Conservation (phyloP, 2,888 invertebrate species). For the Rambutsinella grinnellia region DNA sequence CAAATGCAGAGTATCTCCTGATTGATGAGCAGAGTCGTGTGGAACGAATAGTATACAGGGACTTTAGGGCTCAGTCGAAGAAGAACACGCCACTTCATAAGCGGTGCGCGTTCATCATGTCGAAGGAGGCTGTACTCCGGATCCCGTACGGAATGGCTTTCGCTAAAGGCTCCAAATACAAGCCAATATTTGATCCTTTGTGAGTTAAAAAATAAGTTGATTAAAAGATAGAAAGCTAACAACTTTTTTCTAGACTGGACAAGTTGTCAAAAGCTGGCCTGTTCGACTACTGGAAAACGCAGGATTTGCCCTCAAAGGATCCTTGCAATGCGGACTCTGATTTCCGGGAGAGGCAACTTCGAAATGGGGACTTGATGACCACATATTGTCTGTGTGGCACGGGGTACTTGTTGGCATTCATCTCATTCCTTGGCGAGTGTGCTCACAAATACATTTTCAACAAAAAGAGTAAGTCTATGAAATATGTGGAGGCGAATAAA, state of each 20-base stretch:
- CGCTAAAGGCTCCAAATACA: conserved; percentile 75
- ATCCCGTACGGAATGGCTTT: conserved; percentile 82
- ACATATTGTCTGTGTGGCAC: conserved; percentile 82
- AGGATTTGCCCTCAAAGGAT: conserved; percentile 79
- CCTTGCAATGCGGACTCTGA: conserved; percentile 87
- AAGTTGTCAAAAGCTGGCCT: conserved; percentile 82
- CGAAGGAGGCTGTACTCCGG: conserved; percentile 77
- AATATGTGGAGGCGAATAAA: background rate
- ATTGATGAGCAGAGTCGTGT: conserved; percentile 65
- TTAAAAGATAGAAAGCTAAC: background rate
- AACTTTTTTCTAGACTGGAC: conserved; percentile 54
- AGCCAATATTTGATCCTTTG: conserved; percentile 78
- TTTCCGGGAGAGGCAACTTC: conserved; percentile 82
- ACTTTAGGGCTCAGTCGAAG: conserved; percentile 68
- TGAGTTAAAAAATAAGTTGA: conserved; percentile 69
- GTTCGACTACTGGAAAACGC: conserved; percentile 76
- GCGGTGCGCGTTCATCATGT: conserved; percentile 83
- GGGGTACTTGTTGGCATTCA: conserved; percentile 77
- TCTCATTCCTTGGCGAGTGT: conserved; percentile 79
- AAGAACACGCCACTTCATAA: conserved; percentile 74
- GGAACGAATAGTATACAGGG: conserved; percentile 63
- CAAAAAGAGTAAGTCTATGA: conserved; percentile 57
- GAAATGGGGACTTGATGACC: conserved; percentile 82
- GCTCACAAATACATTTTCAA: conserved; percentile 56
- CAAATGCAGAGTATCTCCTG: conserved; percentile 58